Base-by-base conservation (phyloP, 2,113 vertebrate species). In the Coregonus clupeaformis region DNA sequence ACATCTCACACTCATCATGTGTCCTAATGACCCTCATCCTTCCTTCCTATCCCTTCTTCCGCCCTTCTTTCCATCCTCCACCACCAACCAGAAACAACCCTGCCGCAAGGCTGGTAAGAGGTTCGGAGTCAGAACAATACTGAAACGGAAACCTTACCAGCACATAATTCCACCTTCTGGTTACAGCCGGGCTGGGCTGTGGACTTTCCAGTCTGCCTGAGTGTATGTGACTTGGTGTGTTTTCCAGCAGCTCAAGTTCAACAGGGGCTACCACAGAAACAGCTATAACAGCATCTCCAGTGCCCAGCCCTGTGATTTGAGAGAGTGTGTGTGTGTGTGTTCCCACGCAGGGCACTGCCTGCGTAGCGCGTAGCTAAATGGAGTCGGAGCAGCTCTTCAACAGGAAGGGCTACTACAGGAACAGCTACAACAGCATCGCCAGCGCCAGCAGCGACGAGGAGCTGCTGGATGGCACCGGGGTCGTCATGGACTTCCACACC, bases 331-430 rank as follows among this genome's bases (percentile, higher is more conserved):
- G 27, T 66, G 64, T 66, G 16, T 30, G 29, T 18, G 27, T 52
- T 4, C 27, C 20, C 30, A 25, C 42, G 14, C 85, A 98, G 97
- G 93, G 93, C 87, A 80, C 84, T 14, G 49, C 49, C 13, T 52
- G 49, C 16, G 16, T 52, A 52, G 49, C 87, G 91, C 85, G 80
- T 91, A 94, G 92, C 95, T 99, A 96, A 96, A 99, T 99, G 98
- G 98, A 99, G 97, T 99, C 97, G 92, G 96, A 98, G 92, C 98
- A 99, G 92, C 92, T 99, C 90, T 98, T 98, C 92, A 96, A 95
- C 91, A 96, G 98, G 49, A 52, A 52, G 93, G 95, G 95, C 87
- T 96, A 95, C 92, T 96, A 93, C 92, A 94, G 96, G 90, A 98
- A 97, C 94, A 98, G 98, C 89, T 99, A 99, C 92, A 98, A 98